A percentile compares a stretch with the other conserved stretches of the same genome.
Evolutionary conservation across 2,888 invertebrate species (phyloP).

Genomic region (Branchellion lobata): DNA sequence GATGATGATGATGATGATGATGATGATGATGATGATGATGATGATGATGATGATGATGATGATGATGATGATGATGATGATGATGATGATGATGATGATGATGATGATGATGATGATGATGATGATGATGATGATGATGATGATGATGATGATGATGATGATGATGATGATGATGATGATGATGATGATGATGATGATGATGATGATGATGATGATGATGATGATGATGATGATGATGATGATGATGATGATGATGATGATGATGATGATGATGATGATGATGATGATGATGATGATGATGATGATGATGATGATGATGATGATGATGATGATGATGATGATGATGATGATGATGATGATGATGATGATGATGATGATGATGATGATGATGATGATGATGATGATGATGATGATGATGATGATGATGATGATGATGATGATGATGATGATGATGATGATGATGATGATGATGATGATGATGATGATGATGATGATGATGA

Average conservation of each 20-base stretch:
- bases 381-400: neutral
- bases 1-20: constrained; percentile 9
- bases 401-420: neutral
- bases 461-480: constrained; percentile 9
- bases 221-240: constrained; percentile 9
- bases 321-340: constrained; percentile 9
- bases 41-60: constrained; percentile 9
- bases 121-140: constrained; percentile 9
- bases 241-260: constrained; percentile 9
- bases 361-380: neutral
- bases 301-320: constrained; percentile 9
- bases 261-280: constrained; percentile 9
- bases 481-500: constrained; percentile 9
- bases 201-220: constrained; percentile 6
- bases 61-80: constrained; percentile 9
- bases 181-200: constrained; percentile 6
- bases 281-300: constrained; percentile 9
- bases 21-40: constrained; percentile 9
- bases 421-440: constrained; percentile 9
- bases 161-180: constrained; percentile 9
- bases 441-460: constrained; percentile 9
- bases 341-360: constrained; percentile 9
- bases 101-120: constrained; percentile 9
- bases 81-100: constrained; percentile 9
- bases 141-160: constrained; percentile 9